phyloP scores from a whole-genome alignment of 2,888 invertebrate species.

The Acleris cristana region DNA sequence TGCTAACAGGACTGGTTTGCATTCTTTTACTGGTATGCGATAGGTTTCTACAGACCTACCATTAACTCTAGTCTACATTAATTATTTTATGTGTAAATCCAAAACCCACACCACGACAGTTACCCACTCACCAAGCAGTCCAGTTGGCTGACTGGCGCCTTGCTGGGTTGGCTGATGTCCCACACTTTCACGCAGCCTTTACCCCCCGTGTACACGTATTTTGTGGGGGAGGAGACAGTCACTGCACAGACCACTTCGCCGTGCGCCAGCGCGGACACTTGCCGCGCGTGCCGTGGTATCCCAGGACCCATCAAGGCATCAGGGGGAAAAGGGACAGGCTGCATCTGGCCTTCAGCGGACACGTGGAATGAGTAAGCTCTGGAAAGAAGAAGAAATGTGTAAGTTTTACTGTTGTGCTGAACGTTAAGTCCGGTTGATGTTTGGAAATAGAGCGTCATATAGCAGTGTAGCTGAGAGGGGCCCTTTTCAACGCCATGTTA shows the following conservation, averaged over 20 bases:
- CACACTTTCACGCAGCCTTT: slow-evolving; percentile 99
- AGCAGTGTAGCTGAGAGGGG: too few relatives aligned
- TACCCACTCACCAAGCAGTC: slow-evolving; percentile 92
- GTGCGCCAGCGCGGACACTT: slow-evolving; percentile 96
- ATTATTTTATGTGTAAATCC: slow-evolving; percentile 27
- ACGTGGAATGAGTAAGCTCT: slow-evolving; percentile 98
- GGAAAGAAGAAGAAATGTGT: slow-evolving; percentile 45
- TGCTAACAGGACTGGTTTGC: too few relatives aligned
- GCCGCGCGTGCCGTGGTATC: slow-evolving; percentile 95
- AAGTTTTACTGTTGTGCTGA: not conserved
- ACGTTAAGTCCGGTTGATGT: too few relatives aligned
- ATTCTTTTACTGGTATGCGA: too few relatives aligned
- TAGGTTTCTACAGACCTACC: too few relatives aligned
- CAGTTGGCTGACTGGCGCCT: slow-evolving; percentile 94
- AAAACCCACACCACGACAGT: slow-evolving; percentile 62
- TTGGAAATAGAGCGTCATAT: too few relatives aligned
- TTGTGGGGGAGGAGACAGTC: slow-evolving; percentile 96
- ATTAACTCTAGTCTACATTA: too few relatives aligned
- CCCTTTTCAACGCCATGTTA: too few relatives aligned
- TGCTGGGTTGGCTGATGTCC: slow-evolving; percentile 96
- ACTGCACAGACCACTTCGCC: slow-evolving; percentile 99
- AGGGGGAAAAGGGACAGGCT: slow-evolving; percentile 96
- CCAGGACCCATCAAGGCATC: slow-evolving; percentile 97
- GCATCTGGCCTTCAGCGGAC: slow-evolving; percentile 93
- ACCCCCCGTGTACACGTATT: slow-evolving; percentile 97